Evolutionary conservation across 2,113 vertebrate genomes (phyloP), one percentile per base, ranked within the genome.

Genomic region (Plecotus auritus): DNA sequence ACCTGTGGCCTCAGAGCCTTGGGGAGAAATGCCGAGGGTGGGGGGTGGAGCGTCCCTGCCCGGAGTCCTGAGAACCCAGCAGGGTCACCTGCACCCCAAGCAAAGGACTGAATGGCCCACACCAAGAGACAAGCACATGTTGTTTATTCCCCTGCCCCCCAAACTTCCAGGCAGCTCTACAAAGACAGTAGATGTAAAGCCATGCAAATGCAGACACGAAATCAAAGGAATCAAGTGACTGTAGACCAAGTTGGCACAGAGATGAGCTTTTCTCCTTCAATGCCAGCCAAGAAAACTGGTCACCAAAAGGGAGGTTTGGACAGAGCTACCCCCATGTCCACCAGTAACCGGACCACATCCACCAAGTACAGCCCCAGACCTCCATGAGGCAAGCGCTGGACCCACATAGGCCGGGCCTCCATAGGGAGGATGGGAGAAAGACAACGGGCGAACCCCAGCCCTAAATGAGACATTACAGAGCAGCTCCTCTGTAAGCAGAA

Each of bases 161-260:
- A 18, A 17, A 10, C 3, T 94, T 95, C 94, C 92, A 96, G 96
- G 97, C 76, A 94, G 92, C 91, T 90, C 95, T 96, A 93, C 88
- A 97, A 98, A 97, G 95, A 97, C 73, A 32, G 94, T 51, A 93
- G 97, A 98, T 47, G 80, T 84, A 45, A 95, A 96, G 97, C 93
- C 73, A 80, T 4, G 18, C 78, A 97, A 95, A 97, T 26, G 1
- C 70, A 26, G 51, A 69, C 61, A 97, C 49, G 80, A 97, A 0
- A 76, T n/a, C 12, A 3, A 67, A n/a, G 32, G 10, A 49, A 18
- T 64, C 56, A 7, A 9, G 42, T n/a, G 28, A 66, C 32, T 32
- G 4, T 1, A 69, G 76, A 35, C 0, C 2, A 9, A 14, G 0
- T 35, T 7, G 17, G 45, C 9, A 49, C 76, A 47, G 12, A 76